Evolutionary conservation across 2,797 vertebrate genomes (phyloP).

Genomic region (Micropoecilia bifurca): DNA sequence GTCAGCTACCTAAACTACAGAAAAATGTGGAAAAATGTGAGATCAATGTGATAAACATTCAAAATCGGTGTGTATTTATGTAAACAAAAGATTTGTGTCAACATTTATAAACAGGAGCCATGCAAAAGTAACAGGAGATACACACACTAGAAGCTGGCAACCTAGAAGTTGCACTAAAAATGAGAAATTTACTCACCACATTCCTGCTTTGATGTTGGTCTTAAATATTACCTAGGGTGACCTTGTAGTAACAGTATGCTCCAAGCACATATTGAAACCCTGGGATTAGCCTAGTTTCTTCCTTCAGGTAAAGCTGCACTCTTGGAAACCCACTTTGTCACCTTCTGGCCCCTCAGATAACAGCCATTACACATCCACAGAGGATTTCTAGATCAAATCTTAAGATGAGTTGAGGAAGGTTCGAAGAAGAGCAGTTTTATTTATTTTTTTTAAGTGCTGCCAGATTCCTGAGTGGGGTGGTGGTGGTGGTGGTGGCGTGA

Average conservation of each 20-base stretch:
- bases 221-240: conserved; percentile 44
- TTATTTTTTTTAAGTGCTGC: conserved; percentile 31
- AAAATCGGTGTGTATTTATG: no score
- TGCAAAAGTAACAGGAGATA: not conserved
- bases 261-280: conserved; percentile 25
- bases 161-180: not conserved
- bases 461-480: conserved; percentile 26
- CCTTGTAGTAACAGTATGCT: conserved; percentile 27
- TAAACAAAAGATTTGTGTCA: not conserved
- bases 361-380: conserved; percentile 41
- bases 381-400: conserved; percentile 27
- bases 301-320: conserved; percentile 16
- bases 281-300: conserved; percentile 31
- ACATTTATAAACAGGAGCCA: not conserved
- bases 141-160: not conserved
- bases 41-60: not conserved
- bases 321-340: conserved; percentile 27
- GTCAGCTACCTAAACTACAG: no score
- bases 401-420: conserved; percentile 42
- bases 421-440: not conserved
- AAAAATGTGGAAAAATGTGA: conserved; percentile 4
- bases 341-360: conserved; percentile 37
- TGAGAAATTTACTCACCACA: not conserved
- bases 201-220: not conserved
- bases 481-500: not conserved